These are phyloP conservation scores for Anolis carolinensis DNA, from an alignment of 2,113 vertebrate species.

Conservation along the genomic window DNA sequence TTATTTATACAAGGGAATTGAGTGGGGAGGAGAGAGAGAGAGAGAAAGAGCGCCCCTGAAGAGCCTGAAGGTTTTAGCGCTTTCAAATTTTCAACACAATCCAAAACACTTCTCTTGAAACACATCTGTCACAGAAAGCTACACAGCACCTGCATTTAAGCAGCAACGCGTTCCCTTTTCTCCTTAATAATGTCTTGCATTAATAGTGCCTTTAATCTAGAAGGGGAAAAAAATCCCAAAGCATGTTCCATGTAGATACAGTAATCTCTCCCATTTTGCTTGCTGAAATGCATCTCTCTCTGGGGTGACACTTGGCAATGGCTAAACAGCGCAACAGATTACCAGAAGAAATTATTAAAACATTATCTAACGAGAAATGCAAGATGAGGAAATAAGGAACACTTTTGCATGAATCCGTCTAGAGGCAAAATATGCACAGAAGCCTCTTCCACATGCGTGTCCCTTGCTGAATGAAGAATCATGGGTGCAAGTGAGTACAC, in stretches of 20 bases:
- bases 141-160: conserved; percentile 76
- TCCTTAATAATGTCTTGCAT: conserved; percentile 76
- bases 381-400: conserved; percentile 38
- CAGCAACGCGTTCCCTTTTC: conserved; percentile 63
- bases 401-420: not conserved
- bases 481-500: not conserved
- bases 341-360: conserved; percentile 49
- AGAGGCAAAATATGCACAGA: not conserved
- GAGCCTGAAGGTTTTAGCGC: conserved; percentile 76
- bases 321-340: conserved; percentile 4
- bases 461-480: not conserved
- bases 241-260: conserved; percentile 55
- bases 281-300: conserved; percentile 45
- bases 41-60: conserved; percentile 59
- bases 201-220: conserved; percentile 77
- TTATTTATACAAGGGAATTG: conserved; percentile 82
- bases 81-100: conserved; percentile 81
- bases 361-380: conserved; percentile 46
- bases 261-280: conserved; percentile 59
- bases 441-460: not conserved
- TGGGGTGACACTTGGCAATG: conserved; percentile 50
- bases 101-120: conserved; percentile 73
- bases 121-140: conserved; percentile 73
- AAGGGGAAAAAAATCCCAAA: conserved; percentile 62
- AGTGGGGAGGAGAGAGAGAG: conserved; percentile 72